Base-by-base conservation (phyloP, 2,113 vertebrate genomes). In the Rhombomys opimus region DNA sequence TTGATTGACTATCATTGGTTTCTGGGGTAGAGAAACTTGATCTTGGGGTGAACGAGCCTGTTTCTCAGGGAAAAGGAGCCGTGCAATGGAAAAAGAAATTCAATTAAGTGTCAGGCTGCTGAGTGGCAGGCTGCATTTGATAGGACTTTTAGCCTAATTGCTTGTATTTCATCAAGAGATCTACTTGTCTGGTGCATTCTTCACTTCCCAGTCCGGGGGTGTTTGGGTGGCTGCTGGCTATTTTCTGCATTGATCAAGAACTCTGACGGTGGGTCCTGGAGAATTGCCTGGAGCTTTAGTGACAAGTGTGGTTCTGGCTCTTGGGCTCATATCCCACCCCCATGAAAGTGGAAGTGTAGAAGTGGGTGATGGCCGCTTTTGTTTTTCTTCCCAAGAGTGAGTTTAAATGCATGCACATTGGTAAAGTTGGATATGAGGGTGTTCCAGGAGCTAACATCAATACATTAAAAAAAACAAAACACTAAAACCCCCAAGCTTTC, bases 81-180 rank as follows among this genome's bases (percentile, higher is more conserved):
- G 1, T n/a, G 38, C 97, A 96, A 97, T 98, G 98, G 98, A 97
- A 98, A 98, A 98, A 88, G 98, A 99, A 99, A 98, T 99, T 99
- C 99, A 99, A 99, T 99, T 99, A 99, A 98, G 98, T 98, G 98
- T 99, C 98, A 98, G 98, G 97, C 97, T 98, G 98, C 98, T 99
- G 99, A 99, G 98, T 99, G 99, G 99, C 99, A 98, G 98, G 98
- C 94, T 98, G 97, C 98, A 99, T 99, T 99, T 97, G 98, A 99
- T 99, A 99, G 98, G 98, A 99, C 99, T 99, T 99, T 99, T 99
- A 99, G 99, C 98, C 99, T 99, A 99, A 99, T 99, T 99, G 99
- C 99, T 99, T 99, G 98, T 99, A 99, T 99, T 99, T 99, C 98
- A 99, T 99, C 99, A 99, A 99, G 98, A 98, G 96, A 98, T 98